phyloP scores from a whole-genome alignment of 2,797 vertebrate species.

The Pygocentrus nattereri region DNA sequence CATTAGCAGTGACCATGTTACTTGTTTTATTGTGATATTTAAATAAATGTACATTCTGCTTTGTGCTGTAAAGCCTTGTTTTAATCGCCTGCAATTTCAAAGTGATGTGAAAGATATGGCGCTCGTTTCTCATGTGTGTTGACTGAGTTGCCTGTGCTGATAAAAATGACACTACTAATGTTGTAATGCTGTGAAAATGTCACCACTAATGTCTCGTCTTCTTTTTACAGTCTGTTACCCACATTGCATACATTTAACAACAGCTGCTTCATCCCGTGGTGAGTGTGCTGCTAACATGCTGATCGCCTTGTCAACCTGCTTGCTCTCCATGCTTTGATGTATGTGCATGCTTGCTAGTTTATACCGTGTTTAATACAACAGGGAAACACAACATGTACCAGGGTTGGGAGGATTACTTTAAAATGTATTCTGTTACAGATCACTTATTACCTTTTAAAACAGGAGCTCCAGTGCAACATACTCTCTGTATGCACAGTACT shows the following conservation, averaged over 20 bases:
- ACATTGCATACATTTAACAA: slow-evolving; percentile 77
- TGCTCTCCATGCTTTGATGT: slow-evolving; percentile 25
- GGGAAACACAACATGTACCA: neutral
- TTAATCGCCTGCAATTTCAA: neutral
- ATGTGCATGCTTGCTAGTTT: neutral
- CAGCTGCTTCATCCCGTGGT: slow-evolving; percentile 79
- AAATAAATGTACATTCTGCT: neutral
- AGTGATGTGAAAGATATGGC: neutral
- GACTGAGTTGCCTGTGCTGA: slow-evolving; percentile 37
- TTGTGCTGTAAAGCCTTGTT: neutral
- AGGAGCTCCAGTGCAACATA: too few species aligned
- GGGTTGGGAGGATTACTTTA: too few species aligned
- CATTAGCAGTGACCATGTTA: neutral
- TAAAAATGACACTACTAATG: slow-evolving; percentile 58
- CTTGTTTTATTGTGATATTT: neutral
- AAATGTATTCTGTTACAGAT: too few species aligned
- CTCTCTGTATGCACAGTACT: too few species aligned
- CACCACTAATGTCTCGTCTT: slow-evolving; percentile 69
- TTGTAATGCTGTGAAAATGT: slow-evolving; percentile 45
- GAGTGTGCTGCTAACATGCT: slow-evolving; percentile 79
- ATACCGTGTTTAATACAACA: neutral
- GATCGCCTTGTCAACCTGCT: slow-evolving; percentile 24
- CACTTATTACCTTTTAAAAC: too few species aligned
- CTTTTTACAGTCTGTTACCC: slow-evolving; percentile 82
- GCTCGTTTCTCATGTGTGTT: neutral